Evolutionary conservation across 1,140 invertebrate species (phyloP).

Genomic region (Aplysia californica): DNA sequence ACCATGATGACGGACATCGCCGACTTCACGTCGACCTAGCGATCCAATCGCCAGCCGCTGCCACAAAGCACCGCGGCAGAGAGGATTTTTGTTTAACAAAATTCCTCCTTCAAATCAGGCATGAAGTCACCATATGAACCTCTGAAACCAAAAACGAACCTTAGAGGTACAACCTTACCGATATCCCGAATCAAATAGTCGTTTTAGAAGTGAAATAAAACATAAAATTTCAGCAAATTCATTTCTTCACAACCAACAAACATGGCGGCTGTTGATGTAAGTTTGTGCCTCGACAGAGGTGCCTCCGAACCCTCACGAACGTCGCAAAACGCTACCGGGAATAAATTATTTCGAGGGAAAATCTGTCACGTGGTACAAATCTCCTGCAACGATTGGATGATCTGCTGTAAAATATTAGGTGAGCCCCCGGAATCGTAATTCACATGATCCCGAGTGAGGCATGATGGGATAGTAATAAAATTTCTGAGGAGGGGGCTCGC

Average conservation of each 20-base stretch:
- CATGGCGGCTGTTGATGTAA: conserved; percentile 93
- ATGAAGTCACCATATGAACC: conserved; percentile 28
- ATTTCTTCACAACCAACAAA: conserved; percentile 78
- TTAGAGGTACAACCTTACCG: conserved; percentile 29
- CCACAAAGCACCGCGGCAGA: conserved; percentile 24
- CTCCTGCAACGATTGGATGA: conserved; percentile 35
- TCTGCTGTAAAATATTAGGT: conserved; percentile 21
- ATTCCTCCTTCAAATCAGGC: conserved; percentile 49
- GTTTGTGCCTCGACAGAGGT: conserved; percentile 82
- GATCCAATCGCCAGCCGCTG: conserved; percentile 32
- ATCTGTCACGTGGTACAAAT: conserved; percentile 47
- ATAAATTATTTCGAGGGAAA: conserved; percentile 55
- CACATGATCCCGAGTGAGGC: conserved; percentile 25
- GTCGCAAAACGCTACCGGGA: conserved; percentile 47
- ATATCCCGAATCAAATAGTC: conserved; percentile 22
- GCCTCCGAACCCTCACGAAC: conserved; percentile 78
- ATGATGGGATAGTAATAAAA: conserved; percentile 31
- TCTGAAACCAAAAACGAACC: conserved; percentile 38
- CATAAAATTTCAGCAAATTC: conserved; percentile 34
- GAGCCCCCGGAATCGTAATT: conserved; percentile 27
- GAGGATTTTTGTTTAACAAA: conserved; percentile 29
- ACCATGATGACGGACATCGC: conserved; percentile 23
- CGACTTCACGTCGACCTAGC: conserved; percentile 30
- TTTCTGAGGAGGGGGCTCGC: conserved; percentile 19
- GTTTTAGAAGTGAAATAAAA: conserved; percentile 33